These are phyloP conservation scores for Anseranas semipalmata DNA, from an alignment of 2,113 vertebrate species.

Conservation along the genomic window DNA sequence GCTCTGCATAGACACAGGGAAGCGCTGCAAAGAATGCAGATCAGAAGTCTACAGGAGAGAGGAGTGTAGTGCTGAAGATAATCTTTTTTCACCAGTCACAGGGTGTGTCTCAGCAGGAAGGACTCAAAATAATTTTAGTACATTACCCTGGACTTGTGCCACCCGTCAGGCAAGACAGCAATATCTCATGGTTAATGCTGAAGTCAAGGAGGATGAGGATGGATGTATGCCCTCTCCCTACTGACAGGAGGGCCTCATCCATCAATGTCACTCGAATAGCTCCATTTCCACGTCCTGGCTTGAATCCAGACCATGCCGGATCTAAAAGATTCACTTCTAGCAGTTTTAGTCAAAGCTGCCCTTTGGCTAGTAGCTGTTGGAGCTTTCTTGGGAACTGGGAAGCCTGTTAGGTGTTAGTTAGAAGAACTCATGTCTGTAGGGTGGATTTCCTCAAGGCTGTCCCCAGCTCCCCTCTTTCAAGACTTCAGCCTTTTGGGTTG, in stretches of 20 bases:
- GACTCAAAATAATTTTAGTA: slow-evolving; percentile 14
- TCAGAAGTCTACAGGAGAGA: background rate
- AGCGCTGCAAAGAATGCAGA: background rate
- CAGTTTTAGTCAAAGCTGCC: background rate
- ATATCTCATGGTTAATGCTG: slow-evolving; percentile 43
- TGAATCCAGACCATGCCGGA: background rate
- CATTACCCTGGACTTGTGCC: slow-evolving; percentile 30
- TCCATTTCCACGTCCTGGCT: background rate
- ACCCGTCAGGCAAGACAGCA: background rate
- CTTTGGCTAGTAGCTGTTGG: background rate
- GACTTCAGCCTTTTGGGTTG: background rate
- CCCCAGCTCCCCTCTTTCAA: background rate
- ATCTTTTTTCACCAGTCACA: background rate
- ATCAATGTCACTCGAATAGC: background rate
- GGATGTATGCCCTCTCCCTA: slow-evolving; percentile 18
- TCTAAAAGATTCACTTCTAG: background rate
- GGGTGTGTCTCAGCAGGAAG: background rate
- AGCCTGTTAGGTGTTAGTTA: background rate
- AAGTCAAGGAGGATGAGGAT: slow-evolving; percentile 55
- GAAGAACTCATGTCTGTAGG: background rate
- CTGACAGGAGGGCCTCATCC: background rate
- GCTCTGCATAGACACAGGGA: background rate
- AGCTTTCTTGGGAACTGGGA: background rate
- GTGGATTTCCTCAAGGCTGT: background rate
- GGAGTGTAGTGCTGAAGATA: background rate